Conservation (phyloP, 2,797 vertebrate genomes). For the Hydrophis major region DNA sequence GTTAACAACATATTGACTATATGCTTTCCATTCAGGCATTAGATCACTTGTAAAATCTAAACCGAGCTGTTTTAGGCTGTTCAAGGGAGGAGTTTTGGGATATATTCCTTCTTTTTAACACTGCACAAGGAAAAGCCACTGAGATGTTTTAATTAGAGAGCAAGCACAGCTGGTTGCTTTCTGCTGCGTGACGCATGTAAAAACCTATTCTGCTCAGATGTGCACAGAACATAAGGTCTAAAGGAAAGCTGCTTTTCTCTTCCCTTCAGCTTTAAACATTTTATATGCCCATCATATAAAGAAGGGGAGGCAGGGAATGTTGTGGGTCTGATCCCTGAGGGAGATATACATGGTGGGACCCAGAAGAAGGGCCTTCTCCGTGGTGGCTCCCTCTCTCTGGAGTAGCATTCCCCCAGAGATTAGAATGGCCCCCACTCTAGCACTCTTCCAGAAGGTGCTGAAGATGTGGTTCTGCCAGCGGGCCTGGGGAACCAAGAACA, state of each 20-base stretch:
- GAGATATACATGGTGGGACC: no score
- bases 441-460: no score
- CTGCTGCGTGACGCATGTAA: constrained; percentile 34
- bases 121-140: constrained; percentile 43
- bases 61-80: constrained; percentile 37
- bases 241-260: constrained; percentile 42
- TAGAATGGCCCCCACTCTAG: no score
- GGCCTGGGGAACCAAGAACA: no score
- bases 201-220: constrained; percentile 37
- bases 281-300: constrained; percentile 1
- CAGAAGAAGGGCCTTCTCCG: no score
- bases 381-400: no score
- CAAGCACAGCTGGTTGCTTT: constrained; percentile 51
- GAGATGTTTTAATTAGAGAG: constrained; percentile 47
- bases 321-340: no score
- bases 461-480: no score
- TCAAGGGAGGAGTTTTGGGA: not conserved
- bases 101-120: constrained; percentile 25
- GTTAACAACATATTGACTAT: constrained; percentile 25
- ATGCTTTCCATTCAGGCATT: constrained; percentile 38
- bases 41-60: constrained; percentile 42
- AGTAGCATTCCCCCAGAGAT: no score
- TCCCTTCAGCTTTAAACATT: constrained; percentile 16
- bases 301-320: no score
- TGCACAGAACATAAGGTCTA: constrained; percentile 41